Evolutionary conservation across 2,888 invertebrate genomes (phyloP), one percentile per base, ranked within the genome.

Genomic region (Phasia obesa): DNA sequence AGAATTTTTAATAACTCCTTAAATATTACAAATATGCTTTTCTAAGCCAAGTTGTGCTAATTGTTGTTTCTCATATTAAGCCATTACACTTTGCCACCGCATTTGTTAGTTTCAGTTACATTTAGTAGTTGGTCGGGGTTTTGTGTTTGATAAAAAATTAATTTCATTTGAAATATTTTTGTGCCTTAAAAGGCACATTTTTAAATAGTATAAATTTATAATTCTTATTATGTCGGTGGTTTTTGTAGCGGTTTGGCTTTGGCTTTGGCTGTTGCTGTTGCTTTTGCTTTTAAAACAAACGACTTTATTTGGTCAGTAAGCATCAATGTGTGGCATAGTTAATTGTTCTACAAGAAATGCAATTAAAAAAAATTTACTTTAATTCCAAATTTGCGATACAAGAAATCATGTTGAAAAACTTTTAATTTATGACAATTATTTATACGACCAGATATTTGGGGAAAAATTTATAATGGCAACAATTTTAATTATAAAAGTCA

Each of bases 51-150:
- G 53, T 79, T 79, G 70, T 71, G 67, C 78, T 83, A 79, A 83
- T 83, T 79, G 79, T 79, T 75, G 59, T 75, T 75, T 53, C 53
- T 83, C 79, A 83, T 83, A 83, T 83, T 79, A 83, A 83, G 83
- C 75, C 79, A 83, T 83, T 83, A 83, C 75, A 71, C 78, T 82
- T 83, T 60, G 62, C 77, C 57, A 49, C 47, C 55, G 42, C 55
- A 75, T 25, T 65, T 15, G 23, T 13, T 31, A 11, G 4, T 44
- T 35, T 19, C 42, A n/a, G 3, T n/a, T 42, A 62, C n/a, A 27
- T 35, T 64, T 25, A 25, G 42, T 13, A 49, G 23, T 38, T 38
- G 21, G 79, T 75, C 83, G 82, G 78, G 59, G 35, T 71, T 78
- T 78, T 59, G 11, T 70, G 42, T 83, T 83, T 83, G 83, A 83